Base-by-base conservation (phyloP, 2,113 vertebrate species). In the Pelecanus crispus region DNA sequence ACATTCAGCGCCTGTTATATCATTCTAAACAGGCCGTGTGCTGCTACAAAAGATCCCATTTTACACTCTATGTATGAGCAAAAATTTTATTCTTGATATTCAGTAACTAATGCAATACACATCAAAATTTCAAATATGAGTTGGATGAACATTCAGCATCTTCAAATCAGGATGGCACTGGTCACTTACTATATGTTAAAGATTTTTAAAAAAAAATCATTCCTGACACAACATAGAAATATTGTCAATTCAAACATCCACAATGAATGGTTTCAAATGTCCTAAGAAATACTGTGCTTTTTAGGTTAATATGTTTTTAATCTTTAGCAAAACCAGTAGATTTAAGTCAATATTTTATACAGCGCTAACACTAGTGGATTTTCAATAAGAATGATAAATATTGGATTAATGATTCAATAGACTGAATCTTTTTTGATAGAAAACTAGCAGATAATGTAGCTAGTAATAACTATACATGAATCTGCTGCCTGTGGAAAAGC, bases 21-120 rank as follows among this genome's bases (percentile, higher is more conserved):
- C 98, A 98, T 97, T 97, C 98, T 97, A 98, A 98, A 98, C 98
- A 98, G 97, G 97, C 98, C 88, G 50, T 97, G 97, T 96, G 96
- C 97, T 96, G 92, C 96, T 97, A 98, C 98, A 98, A 98, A 98
- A 98, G 98, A 98, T 96, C 96, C 97, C 96, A 98, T 98, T 98
- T 98, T 98, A 97, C 97, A 98, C 95, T 97, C 95, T 91, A 95
- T 94, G 93, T 97, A 96, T 95, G 92, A 94, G 94, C 96, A 97
- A 91, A 96, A 98, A 98, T 94, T 59, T 97, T 97, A 98, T 98
- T 98, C 97, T 97, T 97, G 96, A 98, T 97, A 98, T 98, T 98
- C 98, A 97, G 96, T 97, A 98, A 98, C 91, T 56, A 98, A 98
- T 96, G 98, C 95, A 98, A 98, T 96, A 96, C 97, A 97, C 97